Conservation (phyloP, 2,113 vertebrate species). For the Neolamprologus ventralis region DNA sequence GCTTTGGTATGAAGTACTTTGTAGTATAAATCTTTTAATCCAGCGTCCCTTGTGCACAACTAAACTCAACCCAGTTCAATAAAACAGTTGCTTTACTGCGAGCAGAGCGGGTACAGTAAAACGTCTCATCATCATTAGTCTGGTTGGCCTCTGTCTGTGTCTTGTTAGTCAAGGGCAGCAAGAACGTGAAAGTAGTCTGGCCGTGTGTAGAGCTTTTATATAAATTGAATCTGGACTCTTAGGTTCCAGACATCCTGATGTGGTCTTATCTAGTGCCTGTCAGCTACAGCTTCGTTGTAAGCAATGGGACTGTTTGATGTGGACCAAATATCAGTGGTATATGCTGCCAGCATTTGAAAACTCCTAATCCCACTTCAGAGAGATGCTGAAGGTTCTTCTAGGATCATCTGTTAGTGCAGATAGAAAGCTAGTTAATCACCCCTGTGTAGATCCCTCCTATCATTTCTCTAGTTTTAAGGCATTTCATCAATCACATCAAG, state of each 20-base stretch:
- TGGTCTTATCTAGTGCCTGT: constrained; percentile 2
- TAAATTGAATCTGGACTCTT: constrained; percentile 4
- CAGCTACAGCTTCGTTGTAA: background rate
- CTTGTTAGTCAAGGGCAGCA: constrained; percentile 26
- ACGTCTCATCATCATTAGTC: background rate
- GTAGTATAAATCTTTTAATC: constrained; percentile 64
- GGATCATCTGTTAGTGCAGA: constrained; percentile 43
- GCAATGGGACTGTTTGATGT: constrained; percentile 21
- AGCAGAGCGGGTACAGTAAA: background rate
- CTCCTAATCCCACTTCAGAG: constrained; percentile 54
- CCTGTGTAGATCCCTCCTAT: background rate
- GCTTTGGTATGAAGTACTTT: constrained; percentile 51
- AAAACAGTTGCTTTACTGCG: background rate
- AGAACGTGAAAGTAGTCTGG: background rate
- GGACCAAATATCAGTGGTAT: constrained; percentile 7
- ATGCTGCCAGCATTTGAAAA: constrained; percentile 24
- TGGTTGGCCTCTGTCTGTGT: background rate
- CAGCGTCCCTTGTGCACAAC: constrained; percentile 30
- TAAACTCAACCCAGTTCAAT: constrained; percentile 23
- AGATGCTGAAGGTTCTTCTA: constrained; percentile 32
- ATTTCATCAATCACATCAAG: constrained; percentile 46
- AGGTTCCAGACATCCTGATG: constrained; percentile 4
- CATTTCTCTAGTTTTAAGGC: constrained; percentile 32
- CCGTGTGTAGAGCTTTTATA: constrained; percentile 6
- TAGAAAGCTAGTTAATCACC: constrained; percentile 45